Conservation (phyloP, 1,140 invertebrate genomes). For the Ylistrum balloti region DNA sequence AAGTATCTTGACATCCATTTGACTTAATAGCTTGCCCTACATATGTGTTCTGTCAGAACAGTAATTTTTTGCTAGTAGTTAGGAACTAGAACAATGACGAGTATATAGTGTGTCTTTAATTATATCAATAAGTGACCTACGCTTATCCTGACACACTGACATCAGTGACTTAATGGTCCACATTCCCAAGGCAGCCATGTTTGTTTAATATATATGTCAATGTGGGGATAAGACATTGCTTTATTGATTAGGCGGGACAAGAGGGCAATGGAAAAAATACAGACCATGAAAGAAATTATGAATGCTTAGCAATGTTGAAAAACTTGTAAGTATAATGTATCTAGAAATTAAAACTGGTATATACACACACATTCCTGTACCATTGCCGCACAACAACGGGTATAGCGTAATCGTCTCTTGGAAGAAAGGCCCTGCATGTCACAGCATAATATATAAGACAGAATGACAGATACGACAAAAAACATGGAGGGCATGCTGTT, state of each 20-base stretch:
- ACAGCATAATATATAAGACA: neutral
- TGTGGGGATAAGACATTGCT: neutral
- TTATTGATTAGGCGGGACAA: neutral
- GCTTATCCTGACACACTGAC: neutral
- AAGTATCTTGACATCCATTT: too few relatives aligned
- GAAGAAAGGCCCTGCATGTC: neutral
- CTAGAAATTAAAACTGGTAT: neutral
- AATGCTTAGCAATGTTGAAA: neutral
- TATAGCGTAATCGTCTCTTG: neutral
- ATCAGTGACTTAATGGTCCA: neutral
- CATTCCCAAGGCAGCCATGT: neutral
- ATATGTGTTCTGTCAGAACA: neutral
- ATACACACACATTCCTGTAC: neutral
- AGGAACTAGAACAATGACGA: neutral
- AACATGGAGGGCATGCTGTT: constrained; percentile 14
- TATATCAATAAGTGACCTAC: neutral
- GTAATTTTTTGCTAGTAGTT: neutral
- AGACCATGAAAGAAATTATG: neutral
- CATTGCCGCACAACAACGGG: neutral
- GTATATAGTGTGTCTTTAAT: constrained; percentile 16
- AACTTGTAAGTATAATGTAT: neutral
- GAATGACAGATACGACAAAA: constrained; percentile 13
- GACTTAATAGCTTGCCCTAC: neutral
- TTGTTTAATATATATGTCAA: constrained; percentile 11
- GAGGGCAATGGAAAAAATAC: neutral